Conservation (phyloP, 2,797 vertebrate genomes). For the Euthynnus affinis region DNA sequence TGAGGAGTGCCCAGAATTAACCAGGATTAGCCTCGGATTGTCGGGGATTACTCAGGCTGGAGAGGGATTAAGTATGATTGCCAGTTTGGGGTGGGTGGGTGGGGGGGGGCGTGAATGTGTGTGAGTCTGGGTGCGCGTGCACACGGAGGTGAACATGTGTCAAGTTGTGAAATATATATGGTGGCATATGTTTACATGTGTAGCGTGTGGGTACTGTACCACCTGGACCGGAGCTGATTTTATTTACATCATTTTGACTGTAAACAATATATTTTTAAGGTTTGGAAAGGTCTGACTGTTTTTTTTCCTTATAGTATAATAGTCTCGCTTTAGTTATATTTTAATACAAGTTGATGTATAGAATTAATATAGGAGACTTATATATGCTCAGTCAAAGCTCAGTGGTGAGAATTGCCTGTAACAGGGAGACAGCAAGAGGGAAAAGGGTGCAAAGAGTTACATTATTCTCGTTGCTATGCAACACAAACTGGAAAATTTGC, state of each 20-base stretch:
- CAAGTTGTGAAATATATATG: conserved; percentile 51
- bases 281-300: not conserved
- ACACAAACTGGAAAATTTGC: conserved; percentile 73
- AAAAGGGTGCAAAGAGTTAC: conserved; percentile 61
- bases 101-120: not conserved
- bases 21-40: conserved; percentile 86
- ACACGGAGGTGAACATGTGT: conserved; percentile 39
- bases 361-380: conserved; percentile 35
- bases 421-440: conserved; percentile 47
- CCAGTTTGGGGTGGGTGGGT: conserved; percentile 75
- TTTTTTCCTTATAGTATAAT: not conserved
- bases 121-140: conserved; percentile 22
- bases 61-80: conserved; percentile 85
- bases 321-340: conserved; percentile 10
- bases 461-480: conserved; percentile 70
- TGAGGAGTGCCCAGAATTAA: conserved; percentile 85
- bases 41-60: conserved; percentile 84
- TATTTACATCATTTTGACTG: conserved; percentile 7
- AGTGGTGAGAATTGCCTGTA: conserved; percentile 35
- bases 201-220: not conserved
- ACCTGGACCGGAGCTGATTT: not conserved
- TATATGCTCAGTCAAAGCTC: conserved; percentile 34
- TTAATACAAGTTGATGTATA: conserved; percentile 16
- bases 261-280: not conserved
- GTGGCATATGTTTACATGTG: conserved; percentile 29